Base-by-base conservation (phyloP, 2,113 vertebrate genomes). In the Phodopus roborovskii region DNA sequence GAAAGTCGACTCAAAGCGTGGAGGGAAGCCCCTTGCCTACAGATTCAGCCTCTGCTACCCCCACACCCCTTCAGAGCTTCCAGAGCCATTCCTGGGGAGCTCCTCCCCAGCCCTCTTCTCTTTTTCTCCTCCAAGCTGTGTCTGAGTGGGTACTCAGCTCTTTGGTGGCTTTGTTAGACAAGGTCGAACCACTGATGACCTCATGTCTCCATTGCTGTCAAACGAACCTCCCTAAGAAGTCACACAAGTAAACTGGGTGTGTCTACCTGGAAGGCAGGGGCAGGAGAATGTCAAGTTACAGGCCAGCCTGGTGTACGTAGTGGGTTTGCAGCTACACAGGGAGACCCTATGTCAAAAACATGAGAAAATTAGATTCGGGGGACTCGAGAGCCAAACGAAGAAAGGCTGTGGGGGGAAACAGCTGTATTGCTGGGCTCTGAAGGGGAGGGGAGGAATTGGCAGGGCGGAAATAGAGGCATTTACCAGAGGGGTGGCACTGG, bases 401-500 rank as follows among this genome's bases (percentile, higher is more conserved):
- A 66, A 85, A 48, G 15, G 17, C 77, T 36, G 11, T 20, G 81
- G 45, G 39, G 56, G 7, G n/a, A 22, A 60, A 62, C 33, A n/a
- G 56, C 7, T 13, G 60, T 66, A 17, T 30, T 66, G 30, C 39
- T 85, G 48, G 60, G 20, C 19, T 92, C 70, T 26, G 62, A 42
- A 79, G 70, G 19, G 17, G 30, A 10, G 4, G 12, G 16, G 45
- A 6, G n/a, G 53, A 64, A 30, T 24, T 1, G 66, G 78, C 20
- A 16, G 22, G 12, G 24, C n/a, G 60, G 13, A 22, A 17, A 9
- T 1, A 33, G n/a, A 2, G 53, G 9, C 6, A 16, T 1, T 0
- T 22, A 7, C 2, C 7, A 64, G 28, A 56, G 66, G 39, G 11
- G n/a, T 17, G 66, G 8, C 68, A 7, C 3, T 0, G 12, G 66